phyloP scores from a whole-genome alignment of 2,113 vertebrate species.

The Procapra przewalskii region DNA sequence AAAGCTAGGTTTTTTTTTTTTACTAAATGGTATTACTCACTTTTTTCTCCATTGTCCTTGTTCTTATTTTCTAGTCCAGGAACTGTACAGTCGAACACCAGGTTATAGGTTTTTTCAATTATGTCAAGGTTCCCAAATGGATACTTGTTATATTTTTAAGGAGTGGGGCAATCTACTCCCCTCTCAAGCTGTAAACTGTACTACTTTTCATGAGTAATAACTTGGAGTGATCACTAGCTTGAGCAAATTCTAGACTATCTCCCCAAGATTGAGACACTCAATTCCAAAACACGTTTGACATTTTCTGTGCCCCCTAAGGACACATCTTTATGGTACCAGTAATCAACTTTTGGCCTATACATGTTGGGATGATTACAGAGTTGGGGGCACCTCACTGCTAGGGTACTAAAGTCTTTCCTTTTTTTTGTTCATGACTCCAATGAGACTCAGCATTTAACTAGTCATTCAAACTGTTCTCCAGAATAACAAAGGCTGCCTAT shows the following conservation, averaged over 20 bases:
- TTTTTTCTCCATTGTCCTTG: neutral
- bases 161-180: neutral
- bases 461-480: neutral
- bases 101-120: neutral
- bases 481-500: neutral
- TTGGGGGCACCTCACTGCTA: neutral
- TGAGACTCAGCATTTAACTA: neutral
- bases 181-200: neutral
- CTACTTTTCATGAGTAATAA: neutral
- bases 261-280: neutral
- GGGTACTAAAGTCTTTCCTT: neutral
- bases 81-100: neutral
- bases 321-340: neutral
- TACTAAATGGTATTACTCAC: neutral
- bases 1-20: neutral
- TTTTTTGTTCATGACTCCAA: neutral
- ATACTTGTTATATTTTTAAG: neutral
- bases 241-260: neutral
- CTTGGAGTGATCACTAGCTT: neutral
- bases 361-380: no score
- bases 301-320: neutral
- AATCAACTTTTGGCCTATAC: neutral
- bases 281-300: neutral
- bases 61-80: neutral
- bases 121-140: neutral